phyloP scores from a whole-genome alignment of 64 coral and sea anemone genomes.

The Stichodactyla helianthus region DNA sequence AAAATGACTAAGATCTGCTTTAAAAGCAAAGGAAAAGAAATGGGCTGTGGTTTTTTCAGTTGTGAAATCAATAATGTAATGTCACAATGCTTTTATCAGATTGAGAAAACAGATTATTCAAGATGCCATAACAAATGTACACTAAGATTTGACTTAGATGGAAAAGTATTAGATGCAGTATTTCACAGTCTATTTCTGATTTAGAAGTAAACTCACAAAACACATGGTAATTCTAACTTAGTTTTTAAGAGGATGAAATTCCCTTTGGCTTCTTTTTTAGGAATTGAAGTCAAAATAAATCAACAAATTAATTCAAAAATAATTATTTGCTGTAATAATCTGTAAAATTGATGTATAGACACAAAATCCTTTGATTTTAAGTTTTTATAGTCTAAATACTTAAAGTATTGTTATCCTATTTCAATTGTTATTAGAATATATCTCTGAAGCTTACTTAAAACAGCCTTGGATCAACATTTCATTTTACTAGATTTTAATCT shows the following conservation, averaged over 20 bases:
- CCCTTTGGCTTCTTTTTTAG: too few relatives aligned
- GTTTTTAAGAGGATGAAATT: too few relatives aligned
- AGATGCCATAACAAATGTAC: neutral
- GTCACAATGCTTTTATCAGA: constrained; percentile 16
- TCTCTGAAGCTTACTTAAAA: neutral
- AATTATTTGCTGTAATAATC: neutral
- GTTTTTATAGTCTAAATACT: neutral
- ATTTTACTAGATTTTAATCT: constrained; percentile 18
- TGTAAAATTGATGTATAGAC: neutral
- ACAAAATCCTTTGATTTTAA: neutral
- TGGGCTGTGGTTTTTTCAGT: neutral
- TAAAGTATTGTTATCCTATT: constrained; percentile 7
- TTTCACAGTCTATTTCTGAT: neutral
- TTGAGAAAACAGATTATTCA: neutral
- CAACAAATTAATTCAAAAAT: neutral
- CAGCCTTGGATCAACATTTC: constrained; percentile 10
- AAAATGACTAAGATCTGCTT: neutral
- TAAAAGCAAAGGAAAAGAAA: neutral
- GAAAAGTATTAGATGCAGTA: neutral
- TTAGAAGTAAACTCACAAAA: neutral
- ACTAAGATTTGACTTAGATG: neutral
- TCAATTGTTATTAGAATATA: neutral
- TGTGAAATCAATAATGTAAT: constrained; percentile 1
- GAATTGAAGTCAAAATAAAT: neutral
- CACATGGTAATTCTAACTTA: neutral